These are phyloP conservation scores for Loripinus fragilis DNA, from an alignment of 2,888 invertebrate genomes.

Conservation along the genomic window DNA sequence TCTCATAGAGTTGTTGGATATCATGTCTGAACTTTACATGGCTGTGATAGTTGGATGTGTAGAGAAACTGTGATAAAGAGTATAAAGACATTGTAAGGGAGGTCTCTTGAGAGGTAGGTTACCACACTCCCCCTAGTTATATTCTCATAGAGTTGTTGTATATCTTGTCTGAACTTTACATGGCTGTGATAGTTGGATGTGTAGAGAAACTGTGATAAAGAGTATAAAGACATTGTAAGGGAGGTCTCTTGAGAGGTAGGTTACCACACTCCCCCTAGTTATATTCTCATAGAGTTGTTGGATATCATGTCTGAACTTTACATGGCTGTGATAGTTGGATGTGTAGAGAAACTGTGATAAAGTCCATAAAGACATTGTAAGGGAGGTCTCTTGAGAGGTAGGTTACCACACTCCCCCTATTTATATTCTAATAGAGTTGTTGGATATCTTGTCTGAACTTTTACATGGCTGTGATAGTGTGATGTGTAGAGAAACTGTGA, in stretches of 20 bases:
- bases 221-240: no score
- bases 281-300: no score
- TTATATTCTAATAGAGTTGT: no score
- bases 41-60: slow-evolving; percentile 69
- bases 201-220: slow-evolving; percentile 69
- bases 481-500: no score
- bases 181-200: slow-evolving; percentile 71
- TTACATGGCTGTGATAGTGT: slow-evolving; percentile 59
- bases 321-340: slow-evolving; percentile 71
- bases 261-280: no score
- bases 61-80: slow-evolving; percentile 67
- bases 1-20: no score
- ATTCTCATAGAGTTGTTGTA: no score
- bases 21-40: slow-evolving; percentile 70
- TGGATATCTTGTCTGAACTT: slow-evolving; percentile 72
- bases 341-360: slow-evolving; percentile 70
- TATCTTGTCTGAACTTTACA: slow-evolving; percentile 70
- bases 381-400: slow-evolving; percentile 75
- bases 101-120: slow-evolving; percentile 74
- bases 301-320: slow-evolving; percentile 71
- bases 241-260: no score
- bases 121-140: no score
- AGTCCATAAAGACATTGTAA: slow-evolving; percentile 46
- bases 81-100: slow-evolving; percentile 66
- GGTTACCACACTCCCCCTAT: no score